Evolutionary conservation across 2,888 invertebrate species (phyloP).

Genomic region (Sinodicranocentrus sp.): DNA sequence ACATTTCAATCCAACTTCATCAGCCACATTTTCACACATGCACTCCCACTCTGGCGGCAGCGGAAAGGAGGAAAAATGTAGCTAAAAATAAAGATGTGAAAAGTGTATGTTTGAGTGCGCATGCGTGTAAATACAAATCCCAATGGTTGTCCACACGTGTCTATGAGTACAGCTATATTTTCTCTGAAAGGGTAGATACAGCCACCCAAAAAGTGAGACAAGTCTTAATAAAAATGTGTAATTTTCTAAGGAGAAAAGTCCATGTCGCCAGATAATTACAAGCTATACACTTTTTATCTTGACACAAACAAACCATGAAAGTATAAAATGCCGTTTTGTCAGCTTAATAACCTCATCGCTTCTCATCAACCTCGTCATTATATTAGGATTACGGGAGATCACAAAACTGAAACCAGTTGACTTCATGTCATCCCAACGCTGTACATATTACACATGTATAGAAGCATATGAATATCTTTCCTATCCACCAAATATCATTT

Average conservation of each 20-base stretch:
- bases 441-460: too few relatives aligned
- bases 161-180: too few relatives aligned
- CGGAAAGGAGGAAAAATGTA: too few relatives aligned
- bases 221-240: not conserved
- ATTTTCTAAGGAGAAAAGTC: not conserved
- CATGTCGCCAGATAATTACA: constrained; percentile 62
- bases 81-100: too few relatives aligned
- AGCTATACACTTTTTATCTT: constrained; percentile 38
- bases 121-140: too few relatives aligned
- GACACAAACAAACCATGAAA: constrained; percentile 59
- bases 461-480: too few relatives aligned
- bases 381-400: not conserved
- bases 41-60: too few relatives aligned
- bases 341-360: constrained; percentile 38
- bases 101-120: too few relatives aligned
- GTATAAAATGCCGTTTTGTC: constrained; percentile 46
- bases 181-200: too few relatives aligned
- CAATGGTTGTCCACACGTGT: too few relatives aligned
- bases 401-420: not conserved
- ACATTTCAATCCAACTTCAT: too few relatives aligned
- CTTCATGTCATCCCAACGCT: not conserved
- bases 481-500: constrained; percentile 29
- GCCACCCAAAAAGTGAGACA: constrained; percentile 28
- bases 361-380: constrained; percentile 16
- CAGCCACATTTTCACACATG: too few relatives aligned